Conservation (phyloP, 2,888 invertebrate genomes). For the Pomacea canaliculata region DNA sequence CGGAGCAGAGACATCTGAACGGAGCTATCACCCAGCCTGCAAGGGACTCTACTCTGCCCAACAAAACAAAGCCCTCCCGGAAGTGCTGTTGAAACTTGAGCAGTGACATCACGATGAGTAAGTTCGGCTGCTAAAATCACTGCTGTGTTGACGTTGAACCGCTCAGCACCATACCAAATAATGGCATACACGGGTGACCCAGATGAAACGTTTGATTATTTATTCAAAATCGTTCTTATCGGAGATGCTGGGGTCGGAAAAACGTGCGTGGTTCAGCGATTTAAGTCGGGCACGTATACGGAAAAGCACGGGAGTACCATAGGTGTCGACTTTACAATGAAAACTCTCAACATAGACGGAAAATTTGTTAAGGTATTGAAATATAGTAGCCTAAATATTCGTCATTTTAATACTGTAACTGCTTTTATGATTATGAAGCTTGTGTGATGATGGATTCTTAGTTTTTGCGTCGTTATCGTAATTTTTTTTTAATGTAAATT, state of each 20-base stretch:
- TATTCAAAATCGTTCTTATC: slow-evolving; percentile 94
- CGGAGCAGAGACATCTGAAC: no score
- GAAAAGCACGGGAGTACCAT: slow-evolving; percentile 94
- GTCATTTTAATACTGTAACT: background rate
- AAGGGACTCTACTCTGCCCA: slow-evolving; percentile 10
- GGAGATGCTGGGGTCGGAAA: slow-evolving; percentile 79
- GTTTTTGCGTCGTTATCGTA: no score
- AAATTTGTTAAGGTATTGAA: slow-evolving; percentile 90
- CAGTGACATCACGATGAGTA: slow-evolving; percentile 19
- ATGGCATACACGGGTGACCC: slow-evolving; percentile 47
- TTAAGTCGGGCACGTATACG: slow-evolving; percentile 94
- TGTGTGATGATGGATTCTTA: no score
- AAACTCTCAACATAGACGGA: slow-evolving; percentile 92
- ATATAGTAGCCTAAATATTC: background rate
- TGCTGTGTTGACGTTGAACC: background rate
- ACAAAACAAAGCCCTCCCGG: slow-evolving; percentile 21
- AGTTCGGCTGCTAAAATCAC: slow-evolving; percentile 18
- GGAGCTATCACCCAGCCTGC: no score
- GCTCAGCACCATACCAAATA: background rate
- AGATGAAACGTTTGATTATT: slow-evolving; percentile 83
- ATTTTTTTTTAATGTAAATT: no score
- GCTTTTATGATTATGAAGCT: background rate
- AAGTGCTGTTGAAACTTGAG: background rate
- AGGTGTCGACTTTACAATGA: slow-evolving; percentile 98
- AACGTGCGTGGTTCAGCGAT: slow-evolving; percentile 94